Percentiles rank a stretch among this genome's conserved stretches.
These are phyloP conservation scores for Gymnogyps californianus DNA, from an alignment of 2,113 vertebrate genomes.

Conservation along the genomic window DNA sequence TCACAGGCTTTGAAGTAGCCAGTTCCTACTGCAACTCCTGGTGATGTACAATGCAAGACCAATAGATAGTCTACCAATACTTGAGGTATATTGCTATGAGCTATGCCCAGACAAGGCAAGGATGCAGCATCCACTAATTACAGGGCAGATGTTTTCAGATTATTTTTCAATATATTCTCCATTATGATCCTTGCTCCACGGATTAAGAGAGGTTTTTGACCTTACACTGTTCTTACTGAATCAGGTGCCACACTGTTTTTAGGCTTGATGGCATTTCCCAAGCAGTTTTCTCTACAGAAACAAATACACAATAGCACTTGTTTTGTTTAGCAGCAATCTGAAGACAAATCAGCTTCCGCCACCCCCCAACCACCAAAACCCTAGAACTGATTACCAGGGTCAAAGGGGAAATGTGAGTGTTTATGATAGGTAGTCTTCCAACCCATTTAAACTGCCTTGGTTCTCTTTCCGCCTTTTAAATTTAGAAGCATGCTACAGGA, in stretches of 20 bases:
- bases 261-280: not conserved
- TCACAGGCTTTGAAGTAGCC: not conserved
- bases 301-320: not conserved
- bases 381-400: constrained; percentile 28
- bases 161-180: not conserved
- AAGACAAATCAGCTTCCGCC: not conserved
- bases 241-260: not conserved
- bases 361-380: not conserved
- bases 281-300: not conserved
- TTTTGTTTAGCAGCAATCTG: not conserved
- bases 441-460: constrained; percentile 40
- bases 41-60: not conserved
- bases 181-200: not conserved
- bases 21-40: not conserved
- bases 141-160: not conserved
- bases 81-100: not conserved
- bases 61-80: not conserved
- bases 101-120: not conserved
- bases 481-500: constrained; percentile 39
- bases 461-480: constrained; percentile 33
- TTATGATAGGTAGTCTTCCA: constrained; percentile 29
- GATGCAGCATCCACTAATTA: not conserved
- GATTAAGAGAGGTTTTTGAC: not conserved
- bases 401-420: constrained; percentile 30
- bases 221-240: not conserved